phyloP scores from a whole-genome alignment of 2,797 vertebrate species.

The Coracias cyanogaster region DNA sequence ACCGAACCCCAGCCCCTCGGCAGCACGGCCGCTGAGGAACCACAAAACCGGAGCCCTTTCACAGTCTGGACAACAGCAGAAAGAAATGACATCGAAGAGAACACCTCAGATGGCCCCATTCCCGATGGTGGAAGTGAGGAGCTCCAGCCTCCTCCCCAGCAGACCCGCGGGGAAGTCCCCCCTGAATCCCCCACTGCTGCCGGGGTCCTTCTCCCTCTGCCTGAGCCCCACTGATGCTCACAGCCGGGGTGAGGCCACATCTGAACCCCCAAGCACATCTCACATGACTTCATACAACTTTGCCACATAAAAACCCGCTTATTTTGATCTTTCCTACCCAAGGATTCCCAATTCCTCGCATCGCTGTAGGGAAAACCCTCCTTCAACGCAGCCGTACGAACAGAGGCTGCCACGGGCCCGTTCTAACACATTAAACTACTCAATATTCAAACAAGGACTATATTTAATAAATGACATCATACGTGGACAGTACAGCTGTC shows the following conservation, averaged over 20 bases:
- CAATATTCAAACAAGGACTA: neutral
- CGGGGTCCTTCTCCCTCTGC: too few species aligned
- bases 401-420: neutral
- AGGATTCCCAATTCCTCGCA: rapidly evolving
- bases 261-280: neutral
- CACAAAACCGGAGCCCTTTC: neutral
- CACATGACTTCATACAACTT: rapidly evolving
- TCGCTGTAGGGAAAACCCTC: neutral
- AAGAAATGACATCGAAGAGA: neutral
- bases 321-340: neutral
- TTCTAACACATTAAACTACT: neutral
- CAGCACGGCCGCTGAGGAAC: rapidly evolving
- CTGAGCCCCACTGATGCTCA: neutral
- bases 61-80: neutral
- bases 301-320: neutral
- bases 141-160: too few species aligned
- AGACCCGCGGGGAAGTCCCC: too few species aligned
- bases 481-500: neutral
- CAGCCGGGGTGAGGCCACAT: neutral
- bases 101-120: neutral
- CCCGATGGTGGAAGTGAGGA: rapidly evolving
- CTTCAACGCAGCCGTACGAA: rapidly evolving
- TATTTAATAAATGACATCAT: neutral
- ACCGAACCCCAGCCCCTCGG: neutral
- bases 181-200: neutral